Evolutionary conservation across 2,113 vertebrate species (phyloP), one percentile per base, ranked within the genome.

Genomic region (Hucho hucho): DNA sequence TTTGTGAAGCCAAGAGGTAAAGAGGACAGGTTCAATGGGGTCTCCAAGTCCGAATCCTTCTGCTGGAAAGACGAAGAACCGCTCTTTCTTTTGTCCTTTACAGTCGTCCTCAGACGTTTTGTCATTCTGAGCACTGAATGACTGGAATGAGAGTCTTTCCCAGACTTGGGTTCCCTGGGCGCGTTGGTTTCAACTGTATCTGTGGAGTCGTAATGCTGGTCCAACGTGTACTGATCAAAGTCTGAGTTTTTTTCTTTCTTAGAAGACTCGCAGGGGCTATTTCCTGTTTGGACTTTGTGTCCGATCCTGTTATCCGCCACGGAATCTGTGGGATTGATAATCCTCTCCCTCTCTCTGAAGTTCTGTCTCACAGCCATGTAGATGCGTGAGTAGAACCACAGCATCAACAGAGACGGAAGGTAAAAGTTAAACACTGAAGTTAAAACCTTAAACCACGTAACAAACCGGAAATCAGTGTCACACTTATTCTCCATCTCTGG

Each of bases 361-460:
- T 98, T 97, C 20, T 84, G 92, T 25, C 79, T 93, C 1, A 98
- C 97, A 0, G 95, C 90, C 46, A 90, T 91, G 86, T 96, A 98
- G 86, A 99, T 98, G 68, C 92, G 93, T 0, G 85, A 89, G 69
- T 99, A 99, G 88, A 98, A 96, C 93, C 95, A 96, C 13, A 99
- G 43, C 97, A 99, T 98, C 67, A 97, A 67, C 69, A 96, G 49
- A 0, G 96, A 98, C 7, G 97, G 97, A 4, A 98, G 84, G 37
- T 98, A 99, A 86, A 99, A 99, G 87, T 99, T 99, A 64, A 97
- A 81, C 28, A 96, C 90, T 14, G 95, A 96, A 0, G 96, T 96
- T 70, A 96, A 87, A 26, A 97, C 90, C 83, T 99, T 98, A 81
- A 99, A 99, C 97, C 96, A 98, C 1, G 89, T 96, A 71, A 96